A percentile compares a stretch with the other conserved stretches of the same genome.
Evolutionary conservation across 1,140 invertebrate genomes (phyloP).

Genomic region (Bombus confusus): DNA sequence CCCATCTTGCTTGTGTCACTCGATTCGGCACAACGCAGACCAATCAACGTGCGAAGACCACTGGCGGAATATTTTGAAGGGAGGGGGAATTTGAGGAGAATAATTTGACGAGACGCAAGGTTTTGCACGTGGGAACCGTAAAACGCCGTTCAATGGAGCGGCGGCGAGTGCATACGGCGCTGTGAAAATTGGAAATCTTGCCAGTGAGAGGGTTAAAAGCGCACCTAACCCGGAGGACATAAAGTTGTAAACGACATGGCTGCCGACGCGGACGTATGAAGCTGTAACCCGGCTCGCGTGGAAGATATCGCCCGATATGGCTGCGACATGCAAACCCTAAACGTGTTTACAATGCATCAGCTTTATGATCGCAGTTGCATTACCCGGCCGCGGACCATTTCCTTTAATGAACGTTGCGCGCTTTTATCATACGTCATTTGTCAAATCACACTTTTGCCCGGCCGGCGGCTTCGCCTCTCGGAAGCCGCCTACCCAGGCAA

Average conservation of each 20-base stretch:
- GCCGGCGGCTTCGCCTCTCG: constrained; percentile 38
- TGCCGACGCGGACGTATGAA: neutral
- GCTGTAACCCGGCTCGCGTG: neutral
- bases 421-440: constrained; percentile 70
- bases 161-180: neutral
- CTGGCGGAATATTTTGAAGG: too few species aligned
- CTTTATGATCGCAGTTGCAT: constrained; percentile 44
- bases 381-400: constrained; percentile 41
- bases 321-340: neutral
- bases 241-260: constrained; percentile 1
- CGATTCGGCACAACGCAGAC: too few species aligned
- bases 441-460: constrained; percentile 54
- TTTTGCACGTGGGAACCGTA: neutral
- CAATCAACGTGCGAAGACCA: too few species aligned
- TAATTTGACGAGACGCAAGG: neutral
- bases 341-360: constrained; percentile 54
- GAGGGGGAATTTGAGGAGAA: neutral
- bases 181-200: constrained; percentile 27
- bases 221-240: constrained; percentile 8
- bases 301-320: neutral
- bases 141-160: neutral
- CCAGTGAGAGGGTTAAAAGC: constrained; percentile 32
- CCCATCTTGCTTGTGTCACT: too few species aligned
- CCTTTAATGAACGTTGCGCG: constrained; percentile 62
- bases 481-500: constrained; percentile 62